Conservation (phyloP, 1,140 invertebrate genomes). For the Tetragnatha versicolor region DNA sequence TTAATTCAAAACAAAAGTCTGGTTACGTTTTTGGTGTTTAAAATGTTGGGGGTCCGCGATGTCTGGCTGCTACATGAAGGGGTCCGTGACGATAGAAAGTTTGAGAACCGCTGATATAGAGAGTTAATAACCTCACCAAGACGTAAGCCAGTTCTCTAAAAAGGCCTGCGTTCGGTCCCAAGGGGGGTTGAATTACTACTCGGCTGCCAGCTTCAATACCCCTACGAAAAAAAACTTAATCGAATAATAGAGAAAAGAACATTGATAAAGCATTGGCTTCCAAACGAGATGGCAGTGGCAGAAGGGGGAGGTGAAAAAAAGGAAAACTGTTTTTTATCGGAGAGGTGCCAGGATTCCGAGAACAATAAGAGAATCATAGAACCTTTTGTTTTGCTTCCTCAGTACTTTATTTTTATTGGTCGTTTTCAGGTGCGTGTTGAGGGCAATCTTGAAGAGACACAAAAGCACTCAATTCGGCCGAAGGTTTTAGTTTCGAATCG, state of each 20-base stretch:
- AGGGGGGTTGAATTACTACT: conserved; percentile 22
- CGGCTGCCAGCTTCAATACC: background rate
- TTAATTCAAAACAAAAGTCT: no score
- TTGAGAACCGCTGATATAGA: no score
- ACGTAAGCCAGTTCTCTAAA: no score
- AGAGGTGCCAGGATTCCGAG: conserved; percentile 37
- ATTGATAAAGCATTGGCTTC: conserved; percentile 36
- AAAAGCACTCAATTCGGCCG: conserved; percentile 21
- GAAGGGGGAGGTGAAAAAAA: background rate
- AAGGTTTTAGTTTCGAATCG: conserved; percentile 19
- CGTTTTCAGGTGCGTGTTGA: conserved; percentile 17
- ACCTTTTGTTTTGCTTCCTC: conserved; percentile 30
- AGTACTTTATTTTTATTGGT: conserved; percentile 37
- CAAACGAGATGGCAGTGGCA: background rate
- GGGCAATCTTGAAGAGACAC: conserved; percentile 32
- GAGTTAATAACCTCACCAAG: no score
- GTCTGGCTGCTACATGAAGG: no score
- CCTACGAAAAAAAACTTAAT: conserved; percentile 36
- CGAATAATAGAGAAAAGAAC: conserved; percentile 31
- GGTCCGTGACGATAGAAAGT: no score
- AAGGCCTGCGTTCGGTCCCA: no score
- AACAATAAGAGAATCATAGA: conserved; percentile 48
- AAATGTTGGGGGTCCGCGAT: no score
- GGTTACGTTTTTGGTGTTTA: no score
- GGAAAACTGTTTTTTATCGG: conserved; percentile 28